These are phyloP conservation scores for Ypsolopha scabrella DNA, from an alignment of 2,888 invertebrate genomes.

Conservation along the genomic window DNA sequence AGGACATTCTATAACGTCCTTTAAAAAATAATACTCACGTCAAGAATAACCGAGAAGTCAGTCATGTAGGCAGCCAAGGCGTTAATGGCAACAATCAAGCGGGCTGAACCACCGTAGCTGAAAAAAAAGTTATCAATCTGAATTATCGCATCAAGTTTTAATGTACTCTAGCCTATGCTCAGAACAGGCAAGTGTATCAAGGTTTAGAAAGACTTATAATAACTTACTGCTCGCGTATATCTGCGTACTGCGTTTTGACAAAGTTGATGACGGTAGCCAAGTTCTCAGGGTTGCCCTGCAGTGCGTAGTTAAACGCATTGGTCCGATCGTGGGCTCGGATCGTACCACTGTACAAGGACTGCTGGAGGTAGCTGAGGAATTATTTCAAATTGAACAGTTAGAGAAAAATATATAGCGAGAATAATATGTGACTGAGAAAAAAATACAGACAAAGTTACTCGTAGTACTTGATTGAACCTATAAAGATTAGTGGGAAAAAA, in stretches of 20 bases:
- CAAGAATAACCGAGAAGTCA: conserved; percentile 27
- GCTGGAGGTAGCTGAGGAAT: conserved; percentile 56
- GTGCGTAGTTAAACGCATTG: conserved; percentile 57
- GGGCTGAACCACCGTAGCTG: conserved; percentile 47
- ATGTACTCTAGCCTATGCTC: no score
- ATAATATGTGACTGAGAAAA: no score
- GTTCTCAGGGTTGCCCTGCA: conserved; percentile 68
- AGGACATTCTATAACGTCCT: no score
- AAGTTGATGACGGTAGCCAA: conserved; percentile 63
- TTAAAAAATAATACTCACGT: conserved; percentile 20
- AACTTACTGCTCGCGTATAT: conserved; percentile 36
- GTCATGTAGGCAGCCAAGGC: conserved; percentile 35
- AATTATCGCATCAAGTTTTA: no score
- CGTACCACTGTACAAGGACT: conserved; percentile 46
- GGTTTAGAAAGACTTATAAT: neutral
- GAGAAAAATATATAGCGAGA: neutral
- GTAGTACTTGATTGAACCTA: no score
- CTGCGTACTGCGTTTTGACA: conserved; percentile 33
- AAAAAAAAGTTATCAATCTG: conserved; percentile 9
- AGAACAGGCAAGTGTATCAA: no score
- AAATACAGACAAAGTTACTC: no score
- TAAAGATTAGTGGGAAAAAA: no score
- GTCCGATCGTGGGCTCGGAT: conserved; percentile 62
- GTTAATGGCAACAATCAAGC: conserved; percentile 33
- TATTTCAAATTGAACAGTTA: neutral